These are phyloP conservation scores for Apteryx mantelli DNA, from an alignment of 2,113 vertebrate genomes.

Conservation along the genomic window DNA sequence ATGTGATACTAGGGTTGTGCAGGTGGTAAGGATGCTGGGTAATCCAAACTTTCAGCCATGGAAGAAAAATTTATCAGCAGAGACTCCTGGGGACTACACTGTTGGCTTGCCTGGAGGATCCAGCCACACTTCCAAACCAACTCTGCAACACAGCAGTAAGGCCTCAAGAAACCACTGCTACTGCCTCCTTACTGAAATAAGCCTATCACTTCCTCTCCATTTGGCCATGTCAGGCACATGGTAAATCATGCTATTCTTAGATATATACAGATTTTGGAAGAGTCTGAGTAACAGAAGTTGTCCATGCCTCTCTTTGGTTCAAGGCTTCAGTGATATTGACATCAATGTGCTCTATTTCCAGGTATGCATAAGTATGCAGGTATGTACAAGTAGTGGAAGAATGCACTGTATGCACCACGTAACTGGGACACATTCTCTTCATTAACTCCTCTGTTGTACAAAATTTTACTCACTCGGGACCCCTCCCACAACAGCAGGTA, in stretches of 20 bases:
- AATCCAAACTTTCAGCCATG: not conserved
- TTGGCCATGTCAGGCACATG: fast-evolving
- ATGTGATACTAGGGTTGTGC: fast-evolving
- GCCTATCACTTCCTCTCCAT: not conserved
- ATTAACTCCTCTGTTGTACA: not conserved
- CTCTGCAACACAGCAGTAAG: not conserved
- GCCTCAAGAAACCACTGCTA: not conserved
- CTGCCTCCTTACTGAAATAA: not conserved
- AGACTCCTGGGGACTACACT: not conserved
- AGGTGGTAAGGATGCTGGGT: not conserved
- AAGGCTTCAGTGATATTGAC: not conserved
- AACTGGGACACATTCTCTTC: not conserved
- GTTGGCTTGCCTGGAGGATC: not conserved
- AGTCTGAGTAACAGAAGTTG: not conserved
- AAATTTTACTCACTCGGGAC: not conserved
- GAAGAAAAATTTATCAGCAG: not conserved
- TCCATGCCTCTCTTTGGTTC: not conserved
- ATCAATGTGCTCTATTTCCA: not conserved
- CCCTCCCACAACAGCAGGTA: not conserved
- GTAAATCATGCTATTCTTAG: not conserved
- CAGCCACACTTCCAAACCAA: not conserved
- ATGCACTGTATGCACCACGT: fast-evolving
- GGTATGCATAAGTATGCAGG: not conserved
- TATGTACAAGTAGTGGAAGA: not conserved
- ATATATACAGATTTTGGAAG: not conserved